Evolutionary conservation across 2,797 vertebrate species (phyloP), one percentile per base, ranked within the genome.

Genomic region (Clarias laeviceps): DNA sequence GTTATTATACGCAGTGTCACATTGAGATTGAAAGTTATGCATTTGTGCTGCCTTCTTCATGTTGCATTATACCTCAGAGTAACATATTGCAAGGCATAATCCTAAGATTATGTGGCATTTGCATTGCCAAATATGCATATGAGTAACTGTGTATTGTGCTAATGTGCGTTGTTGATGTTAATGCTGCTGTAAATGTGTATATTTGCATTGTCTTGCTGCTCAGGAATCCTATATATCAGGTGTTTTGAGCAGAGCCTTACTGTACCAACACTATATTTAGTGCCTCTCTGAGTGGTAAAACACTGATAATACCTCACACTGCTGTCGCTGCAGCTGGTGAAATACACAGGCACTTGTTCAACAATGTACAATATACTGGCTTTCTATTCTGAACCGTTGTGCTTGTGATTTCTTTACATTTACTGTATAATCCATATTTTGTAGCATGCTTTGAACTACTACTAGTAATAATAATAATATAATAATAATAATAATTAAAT

Each of bases 271-370:
- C 84, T 87, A 57, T 84, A 56, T 88, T 57, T 62, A 86, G 89
- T 88, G 89, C 87, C 86, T 88, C 80, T 85, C 66, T 70, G 65
- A 77, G 69, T 82, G 40, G 87, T 69, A 73, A 68, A 73, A 37
- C 87, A 83, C 59, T 2, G 82, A 84, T 2, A 84, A 86, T 88
- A 88, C 86, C 86, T 90, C 84, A 45, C 59, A 66, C 82, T 88
- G 57, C 64, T 87, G 80, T 57, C 85, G 32, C 76, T 61, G 57
- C 57, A 61, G 76, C 76, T 78, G 57, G 20, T 22, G 56, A 78
- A 78, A 82, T 86, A 83, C 24, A 7, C 40, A 73, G 81, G 79
- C 82, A 87, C 68, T 56, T 80, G 79, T 77, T 86, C 20, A 80
- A 29, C 37, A 6, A 20, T 80, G 61, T 50, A 87, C 32, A 88